A percentile compares a stretch with the other conserved stretches of the same genome.
Conservation (phyloP, 1,140 invertebrate genomes). For the Tetranychus urticae region DNA sequence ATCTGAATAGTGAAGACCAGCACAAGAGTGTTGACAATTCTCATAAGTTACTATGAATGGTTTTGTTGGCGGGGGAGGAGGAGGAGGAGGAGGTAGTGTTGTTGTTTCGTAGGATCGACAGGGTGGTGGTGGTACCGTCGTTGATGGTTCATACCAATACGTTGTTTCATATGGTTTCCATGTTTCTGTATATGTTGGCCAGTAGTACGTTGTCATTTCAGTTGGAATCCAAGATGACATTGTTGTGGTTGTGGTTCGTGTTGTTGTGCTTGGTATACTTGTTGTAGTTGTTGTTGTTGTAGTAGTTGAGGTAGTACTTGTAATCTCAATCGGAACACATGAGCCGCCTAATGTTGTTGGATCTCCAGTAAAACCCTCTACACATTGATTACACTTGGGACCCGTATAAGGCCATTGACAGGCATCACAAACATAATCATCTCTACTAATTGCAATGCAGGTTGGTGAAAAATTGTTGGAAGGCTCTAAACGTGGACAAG, state of each 20-base stretch:
- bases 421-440: background rate
- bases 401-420: background rate
- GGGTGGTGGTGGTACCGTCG: no score
- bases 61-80: no score
- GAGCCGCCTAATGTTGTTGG: background rate
- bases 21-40: no score
- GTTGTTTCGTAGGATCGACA: no score
- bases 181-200: background rate
- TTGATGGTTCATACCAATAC: no score
- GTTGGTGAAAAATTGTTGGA: background rate
- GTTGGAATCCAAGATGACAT: background rate
- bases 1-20: no score
- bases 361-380: background rate
- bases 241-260: no score
- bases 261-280: no score
- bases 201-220: background rate
- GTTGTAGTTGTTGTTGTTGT: background rate
- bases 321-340: background rate
- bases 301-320: background rate
- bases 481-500: conserved; percentile 35
- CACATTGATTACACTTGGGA: background rate
- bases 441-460: background rate
- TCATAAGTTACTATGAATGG: no score
- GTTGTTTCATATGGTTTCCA: no score
- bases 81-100: no score